Evolutionary conservation across 1,140 invertebrate species (phyloP), one percentile per base, ranked within the genome.

Genomic region (Hycleus cichorii): DNA sequence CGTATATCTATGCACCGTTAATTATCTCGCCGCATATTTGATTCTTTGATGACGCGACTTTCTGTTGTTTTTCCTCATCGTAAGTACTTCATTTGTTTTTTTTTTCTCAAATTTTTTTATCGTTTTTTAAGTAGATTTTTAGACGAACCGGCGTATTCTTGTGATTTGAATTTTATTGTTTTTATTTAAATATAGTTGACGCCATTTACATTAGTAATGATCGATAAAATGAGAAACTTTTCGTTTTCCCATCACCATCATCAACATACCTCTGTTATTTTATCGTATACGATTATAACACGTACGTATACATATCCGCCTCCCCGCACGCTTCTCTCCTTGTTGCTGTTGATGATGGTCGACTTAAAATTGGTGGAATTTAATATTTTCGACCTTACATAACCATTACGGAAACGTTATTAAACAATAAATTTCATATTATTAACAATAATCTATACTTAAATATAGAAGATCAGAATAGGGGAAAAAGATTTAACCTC

Each of bases 181-280:
- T 39, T 39, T 40, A 51, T 51, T 40, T 40, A 43, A 26, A 43
- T 43, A 25, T 10, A 18, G 4, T 32, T 42, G 25, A 27, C 49
- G 44, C 18, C 50, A 52, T 52, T 44, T 52, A 52, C 50, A 52
- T 52, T 25, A 24, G 45, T 27, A 39, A 45, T 39, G 26, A 52
- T 53, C 51, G 51, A 53, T 53, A 53, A 45, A 32, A 32, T 32
- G 32, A 32, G 32, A 7, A 32, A 32, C 7, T 32, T 32, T 32
- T 32, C 32, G 32, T 32, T 32, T 32, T 32, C 7, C 4, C 7
- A 32, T 32, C 32, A 7, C 32, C 7, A 7, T 32, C 38, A 46
- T 58, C 24, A 47, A 11, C 9, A 51, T 47, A 42, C 12, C 26
- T 18, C 18, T 39, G 9, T 18, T n/a, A 51, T 11, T 39, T 39